Percentiles rank a stretch among this genome's conserved stretches.
Evolutionary conservation across 2,888 invertebrate genomes (phyloP).

Genomic region (Leptothorax acervorum): DNA sequence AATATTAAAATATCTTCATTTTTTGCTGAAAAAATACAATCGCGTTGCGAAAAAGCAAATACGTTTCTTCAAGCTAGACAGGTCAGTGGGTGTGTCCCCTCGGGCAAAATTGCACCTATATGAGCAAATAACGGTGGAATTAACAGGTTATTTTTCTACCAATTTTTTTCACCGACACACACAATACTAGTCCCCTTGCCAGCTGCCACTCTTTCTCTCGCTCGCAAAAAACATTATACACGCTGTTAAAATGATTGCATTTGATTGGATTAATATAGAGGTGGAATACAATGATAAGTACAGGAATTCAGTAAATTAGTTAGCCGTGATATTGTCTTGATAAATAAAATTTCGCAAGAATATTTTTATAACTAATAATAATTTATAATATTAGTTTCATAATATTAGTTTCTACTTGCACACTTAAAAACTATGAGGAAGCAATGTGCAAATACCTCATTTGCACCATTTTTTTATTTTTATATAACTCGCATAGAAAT

Average conservation of each 20-base stretch:
- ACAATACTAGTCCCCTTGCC: neutral
- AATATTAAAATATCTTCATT: neutral
- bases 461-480: no score
- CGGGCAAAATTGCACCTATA: constrained; percentile 7
- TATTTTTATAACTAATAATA: neutral
- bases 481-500: no score
- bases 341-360: neutral
- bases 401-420: no score
- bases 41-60: neutral
- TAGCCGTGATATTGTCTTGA: neutral
- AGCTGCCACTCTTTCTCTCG: neutral
- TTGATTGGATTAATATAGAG: constrained; percentile 15
- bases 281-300: neutral
- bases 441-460: no score
- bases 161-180: neutral
- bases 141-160: constrained; percentile 27
- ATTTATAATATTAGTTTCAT: no score
- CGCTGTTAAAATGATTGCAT: neutral
- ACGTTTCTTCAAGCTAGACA: neutral
- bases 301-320: neutral
- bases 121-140: neutral
- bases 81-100: neutral
- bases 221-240: constrained; percentile 6
- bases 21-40: neutral
- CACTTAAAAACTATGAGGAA: no score